Conservation (phyloP, 2,797 vertebrate species). For the Sebastes minor region DNA sequence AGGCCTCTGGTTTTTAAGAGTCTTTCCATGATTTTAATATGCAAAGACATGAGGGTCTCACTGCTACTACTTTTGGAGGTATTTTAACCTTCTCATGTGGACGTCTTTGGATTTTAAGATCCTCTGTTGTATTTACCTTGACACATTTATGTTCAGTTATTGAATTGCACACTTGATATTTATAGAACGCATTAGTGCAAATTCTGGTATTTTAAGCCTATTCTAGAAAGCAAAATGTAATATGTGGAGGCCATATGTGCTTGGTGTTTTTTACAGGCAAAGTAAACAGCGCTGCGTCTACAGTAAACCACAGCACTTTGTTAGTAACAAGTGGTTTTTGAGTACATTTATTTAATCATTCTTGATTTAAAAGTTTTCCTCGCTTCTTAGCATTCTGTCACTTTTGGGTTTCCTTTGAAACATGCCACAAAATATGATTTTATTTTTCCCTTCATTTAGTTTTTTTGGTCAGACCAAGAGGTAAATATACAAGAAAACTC, state of each 20-base stretch:
- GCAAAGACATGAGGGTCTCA: neutral
- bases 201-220: constrained; percentile 18
- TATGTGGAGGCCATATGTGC: neutral
- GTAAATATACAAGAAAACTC: constrained; percentile 13
- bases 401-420: constrained; percentile 23
- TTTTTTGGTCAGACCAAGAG: constrained; percentile 27
- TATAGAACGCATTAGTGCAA: constrained; percentile 1
- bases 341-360: constrained; percentile 7
- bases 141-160: constrained; percentile 18
- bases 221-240: constrained; percentile 1
- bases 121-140: neutral
- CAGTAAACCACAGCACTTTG: constrained; percentile 57
- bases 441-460: neutral
- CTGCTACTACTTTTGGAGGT: neutral
- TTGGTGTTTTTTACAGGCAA: constrained; percentile 9
- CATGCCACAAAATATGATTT: constrained; percentile 26
- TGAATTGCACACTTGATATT: constrained; percentile 32
- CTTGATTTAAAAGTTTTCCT: constrained; percentile 13
- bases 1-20: constrained; percentile 16
- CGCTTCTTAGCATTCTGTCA: constrained; percentile 19
- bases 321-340: constrained; percentile 1
- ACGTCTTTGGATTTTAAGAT: constrained; percentile 11
- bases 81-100: neutral
- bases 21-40: constrained; percentile 14
- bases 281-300: neutral